Percentiles rank a stretch among this genome's conserved stretches.
Conservation (phyloP, 2,888 invertebrate species). For the Eulithis testata region DNA sequence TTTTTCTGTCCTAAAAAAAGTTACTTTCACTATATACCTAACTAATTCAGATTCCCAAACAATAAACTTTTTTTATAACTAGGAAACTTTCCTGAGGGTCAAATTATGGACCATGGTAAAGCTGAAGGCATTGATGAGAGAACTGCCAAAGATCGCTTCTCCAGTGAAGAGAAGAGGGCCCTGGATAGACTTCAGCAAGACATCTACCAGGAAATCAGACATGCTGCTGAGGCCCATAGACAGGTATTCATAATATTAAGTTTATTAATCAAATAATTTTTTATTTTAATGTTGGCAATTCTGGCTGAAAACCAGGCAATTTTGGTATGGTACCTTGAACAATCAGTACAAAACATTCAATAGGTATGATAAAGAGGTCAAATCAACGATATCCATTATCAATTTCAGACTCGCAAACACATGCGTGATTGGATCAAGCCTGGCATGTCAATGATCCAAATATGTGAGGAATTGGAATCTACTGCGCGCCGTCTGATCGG, state of each 20-base stretch:
- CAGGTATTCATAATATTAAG: conserved; percentile 83
- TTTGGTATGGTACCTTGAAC: too few species aligned
- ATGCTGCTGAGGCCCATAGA: conserved; percentile 99
- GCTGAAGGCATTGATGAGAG: conserved; percentile 90
- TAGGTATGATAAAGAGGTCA: not conserved
- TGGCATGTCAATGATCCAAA: conserved; percentile 99
- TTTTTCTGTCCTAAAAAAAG: too few species aligned
- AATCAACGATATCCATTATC: not conserved
- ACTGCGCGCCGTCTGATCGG: conserved; percentile 96
- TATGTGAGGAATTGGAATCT: conserved; percentile 97
- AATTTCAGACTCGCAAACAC: conserved; percentile 90
- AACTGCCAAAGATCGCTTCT: conserved; percentile 93
- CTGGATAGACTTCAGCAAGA: conserved; percentile 96
- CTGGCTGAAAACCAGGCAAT: too few species aligned
- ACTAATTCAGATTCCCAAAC: too few species aligned
- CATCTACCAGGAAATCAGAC: conserved; percentile 96
- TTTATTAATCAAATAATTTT: too few species aligned
- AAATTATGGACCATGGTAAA: conserved; percentile 93
- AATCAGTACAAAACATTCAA: too few species aligned
- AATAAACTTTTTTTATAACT: not conserved
- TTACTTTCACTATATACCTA: too few species aligned
- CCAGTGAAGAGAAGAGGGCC: conserved; percentile 94
- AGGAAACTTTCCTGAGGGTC: conserved; percentile 93
- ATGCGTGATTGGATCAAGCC: conserved; percentile 98
- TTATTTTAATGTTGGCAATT: too few species aligned